Evolutionary conservation across 2,888 invertebrate species (phyloP), one percentile per base, ranked within the genome.

Genomic region (Diarsia rubi): DNA sequence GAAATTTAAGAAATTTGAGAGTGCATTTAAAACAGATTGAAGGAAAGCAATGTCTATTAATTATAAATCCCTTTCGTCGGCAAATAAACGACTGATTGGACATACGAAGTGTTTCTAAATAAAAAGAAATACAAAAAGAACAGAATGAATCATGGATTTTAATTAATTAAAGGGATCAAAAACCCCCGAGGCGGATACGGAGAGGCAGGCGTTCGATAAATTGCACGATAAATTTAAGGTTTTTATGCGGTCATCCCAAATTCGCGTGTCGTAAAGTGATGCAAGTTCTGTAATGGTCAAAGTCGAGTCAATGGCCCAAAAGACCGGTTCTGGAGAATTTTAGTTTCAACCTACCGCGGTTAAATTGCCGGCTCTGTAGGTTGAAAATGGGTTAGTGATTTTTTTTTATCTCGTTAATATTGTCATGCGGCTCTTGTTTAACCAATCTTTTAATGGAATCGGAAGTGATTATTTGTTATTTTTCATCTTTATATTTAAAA

Each of bases 261-360:
- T 89, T 87, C 87, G 86, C 87, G 81, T 85, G 84, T 88, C 86
- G 90, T 89, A 88, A 90, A 91, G 86, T 94, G 93, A 95, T 94
- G 94, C 95, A 95, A 94, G 90, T 86, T 87, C 86, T 85, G 92
- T 93, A 93, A 94, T 92, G 92, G 91, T 88, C 91, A 91, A 90
- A 91, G 93, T 92, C 92, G 90, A 89, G 95, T 94, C 95, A 93
- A 90, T 93, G 95, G 83, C 93, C 95, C 88, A 79, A 71, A 72
- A 69, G 90, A 94, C 94, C 88, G 90, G 95, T 93, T 93, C 76
- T 69, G 27, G 79, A 81, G 88, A 88, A 87, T 90, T 91, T 91
- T 84, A 83, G 86, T 88, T 85, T 79, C 88, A 88, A 89, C 89
- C 89, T 90, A 89, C 89, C 74, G 81, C 83, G 82, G 86, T 86